phyloP scores from a whole-genome alignment of 2,888 invertebrate genomes.

The Cheilosia scutellata region DNA sequence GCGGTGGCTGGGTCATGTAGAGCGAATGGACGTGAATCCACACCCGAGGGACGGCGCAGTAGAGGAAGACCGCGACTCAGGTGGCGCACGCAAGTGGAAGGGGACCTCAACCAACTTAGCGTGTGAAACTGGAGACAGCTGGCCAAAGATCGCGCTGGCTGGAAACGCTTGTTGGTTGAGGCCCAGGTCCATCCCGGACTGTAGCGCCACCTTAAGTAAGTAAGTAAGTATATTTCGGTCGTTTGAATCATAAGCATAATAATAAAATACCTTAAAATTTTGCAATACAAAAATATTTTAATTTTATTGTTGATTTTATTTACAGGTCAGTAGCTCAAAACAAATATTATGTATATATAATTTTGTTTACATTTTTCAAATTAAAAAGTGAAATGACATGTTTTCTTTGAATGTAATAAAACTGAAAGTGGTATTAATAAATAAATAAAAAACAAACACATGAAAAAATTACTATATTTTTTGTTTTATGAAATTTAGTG shows the following conservation, averaged over 20 bases:
- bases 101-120: too few relatives aligned
- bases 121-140: too few relatives aligned
- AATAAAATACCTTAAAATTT: slow-evolving; percentile 3
- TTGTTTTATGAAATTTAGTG: background rate
- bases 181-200: too few relatives aligned
- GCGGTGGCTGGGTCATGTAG: too few relatives aligned
- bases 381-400: slow-evolving; percentile 24
- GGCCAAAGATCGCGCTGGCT: too few relatives aligned
- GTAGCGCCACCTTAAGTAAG: too few relatives aligned
- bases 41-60: too few relatives aligned
- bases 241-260: background rate
- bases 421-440: slow-evolving; percentile 30
- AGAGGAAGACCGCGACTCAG: too few relatives aligned
- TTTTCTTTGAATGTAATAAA: slow-evolving; percentile 14
- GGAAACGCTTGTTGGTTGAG: too few relatives aligned
- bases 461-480: background rate
- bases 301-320: slow-evolving; percentile 59
- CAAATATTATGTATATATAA: slow-evolving; percentile 16
- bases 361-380: background rate
- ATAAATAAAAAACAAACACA: slow-evolving; percentile 23
- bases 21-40: too few relatives aligned
- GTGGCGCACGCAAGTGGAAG: too few relatives aligned
- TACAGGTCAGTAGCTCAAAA: slow-evolving; percentile 59
- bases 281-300: slow-evolving; percentile 71
- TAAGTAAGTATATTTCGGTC: background rate